A percentile compares a stretch with the other conserved stretches of the same genome.
Evolutionary conservation across 2,888 invertebrate species (phyloP).

Genomic region (Byasa hedistus): DNA sequence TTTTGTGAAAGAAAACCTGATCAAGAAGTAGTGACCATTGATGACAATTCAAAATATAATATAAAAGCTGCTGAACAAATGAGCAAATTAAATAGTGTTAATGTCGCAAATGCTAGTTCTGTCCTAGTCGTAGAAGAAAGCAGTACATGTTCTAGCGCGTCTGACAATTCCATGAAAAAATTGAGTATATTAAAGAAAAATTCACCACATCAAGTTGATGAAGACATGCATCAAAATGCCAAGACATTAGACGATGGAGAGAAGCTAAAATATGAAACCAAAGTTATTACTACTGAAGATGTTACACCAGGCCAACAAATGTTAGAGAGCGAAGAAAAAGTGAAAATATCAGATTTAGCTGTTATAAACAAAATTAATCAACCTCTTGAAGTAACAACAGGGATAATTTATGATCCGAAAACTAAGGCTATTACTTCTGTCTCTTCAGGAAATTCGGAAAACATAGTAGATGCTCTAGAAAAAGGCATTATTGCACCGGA

Average conservation of each 20-base stretch:
- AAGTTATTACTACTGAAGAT: background rate
- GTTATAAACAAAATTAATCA: slow-evolving; percentile 41
- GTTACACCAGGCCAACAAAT: background rate
- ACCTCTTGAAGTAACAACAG: slow-evolving; percentile 84
- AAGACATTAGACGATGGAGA: slow-evolving; percentile 10
- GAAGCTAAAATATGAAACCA: background rate
- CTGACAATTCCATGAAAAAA: slow-evolving; percentile 30
- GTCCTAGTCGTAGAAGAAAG: slow-evolving; percentile 52
- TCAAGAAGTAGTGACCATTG: slow-evolving; percentile 47
- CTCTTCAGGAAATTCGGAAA: slow-evolving; percentile 81
- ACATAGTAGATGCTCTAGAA: slow-evolving; percentile 86
- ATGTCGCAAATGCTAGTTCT: slow-evolving; percentile 54
- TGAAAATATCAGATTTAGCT: slow-evolving; percentile 9
- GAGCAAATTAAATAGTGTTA: slow-evolving; percentile 56
- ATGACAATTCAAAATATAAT: slow-evolving; percentile 49
- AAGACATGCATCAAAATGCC: slow-evolving; percentile 17
- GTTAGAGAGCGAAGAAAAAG: slow-evolving; percentile 23
- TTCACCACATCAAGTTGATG: slow-evolving; percentile 50
- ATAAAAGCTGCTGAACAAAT: slow-evolving; percentile 51
- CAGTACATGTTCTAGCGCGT: slow-evolving; percentile 38
- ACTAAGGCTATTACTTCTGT: slow-evolving; percentile 84
- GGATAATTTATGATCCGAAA: slow-evolving; percentile 87
- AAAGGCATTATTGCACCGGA: slow-evolving; percentile 85
- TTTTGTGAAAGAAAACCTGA: slow-evolving; percentile 38
- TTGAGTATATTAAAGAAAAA: slow-evolving; percentile 42